These are phyloP conservation scores for Pollimyrus isidori DNA, from an alignment of 2,113 vertebrate genomes.

Conservation along the genomic window DNA sequence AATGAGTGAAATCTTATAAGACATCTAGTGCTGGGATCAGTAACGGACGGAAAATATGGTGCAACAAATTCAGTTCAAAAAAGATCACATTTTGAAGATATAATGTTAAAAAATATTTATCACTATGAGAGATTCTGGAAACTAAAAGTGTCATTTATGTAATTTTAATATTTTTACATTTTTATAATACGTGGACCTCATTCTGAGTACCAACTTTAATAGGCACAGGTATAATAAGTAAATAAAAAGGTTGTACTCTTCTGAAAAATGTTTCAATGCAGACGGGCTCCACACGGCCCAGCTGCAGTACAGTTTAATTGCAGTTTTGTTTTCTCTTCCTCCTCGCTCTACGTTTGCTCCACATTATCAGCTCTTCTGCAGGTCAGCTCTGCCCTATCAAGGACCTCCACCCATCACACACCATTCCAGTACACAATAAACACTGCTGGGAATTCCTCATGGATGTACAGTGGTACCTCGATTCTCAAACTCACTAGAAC, in stretches of 20 bases:
- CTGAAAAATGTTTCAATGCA: neutral
- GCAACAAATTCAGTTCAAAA: neutral
- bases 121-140: neutral
- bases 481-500: too few relatives aligned
- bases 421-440: neutral
- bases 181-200: neutral
- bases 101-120: neutral
- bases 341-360: neutral
- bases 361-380: conserved; percentile 38
- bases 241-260: neutral
- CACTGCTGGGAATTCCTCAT: neutral
- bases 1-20: neutral
- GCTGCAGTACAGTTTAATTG: neutral
- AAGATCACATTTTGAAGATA: neutral
- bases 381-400: conserved; percentile 7
- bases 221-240: neutral
- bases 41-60: neutral
- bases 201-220: neutral
- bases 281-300: neutral
- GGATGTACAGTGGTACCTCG: neutral
- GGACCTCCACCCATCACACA: conserved; percentile 22
- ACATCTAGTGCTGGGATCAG: neutral
- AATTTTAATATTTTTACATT: neutral
- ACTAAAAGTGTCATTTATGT: neutral
- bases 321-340: neutral